Evolutionary conservation across 2,888 invertebrate genomes (phyloP).

Genomic region (Dryocosmus kuriphilus): DNA sequence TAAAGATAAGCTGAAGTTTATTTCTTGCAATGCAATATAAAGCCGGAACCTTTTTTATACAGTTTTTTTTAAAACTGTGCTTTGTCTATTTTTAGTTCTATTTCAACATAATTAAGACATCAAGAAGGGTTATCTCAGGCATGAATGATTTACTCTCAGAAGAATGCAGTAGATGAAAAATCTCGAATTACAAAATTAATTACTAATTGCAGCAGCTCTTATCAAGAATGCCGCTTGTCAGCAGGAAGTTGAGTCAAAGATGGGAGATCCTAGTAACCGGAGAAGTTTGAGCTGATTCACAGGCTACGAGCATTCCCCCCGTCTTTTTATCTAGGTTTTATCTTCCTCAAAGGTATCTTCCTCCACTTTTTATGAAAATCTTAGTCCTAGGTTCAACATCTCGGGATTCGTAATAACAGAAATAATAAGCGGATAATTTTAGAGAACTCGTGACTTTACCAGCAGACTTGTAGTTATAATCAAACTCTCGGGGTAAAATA

Average conservation of each 20-base stretch:
- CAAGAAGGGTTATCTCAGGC: slow-evolving; percentile 2
- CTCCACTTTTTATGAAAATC: slow-evolving; percentile 3
- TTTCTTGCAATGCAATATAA: slow-evolving; percentile 30
- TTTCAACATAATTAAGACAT: slow-evolving; percentile 29
- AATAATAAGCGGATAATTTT: slow-evolving; percentile 26
- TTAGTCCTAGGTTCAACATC: not conserved
- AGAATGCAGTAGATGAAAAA: slow-evolving; percentile 25
- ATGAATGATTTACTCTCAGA: slow-evolving; percentile 5
- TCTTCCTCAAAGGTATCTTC: not conserved
- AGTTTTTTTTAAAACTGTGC: not conserved
- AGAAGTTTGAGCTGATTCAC: slow-evolving; percentile 27
- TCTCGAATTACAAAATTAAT: slow-evolving; percentile 26
- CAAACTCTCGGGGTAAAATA: slow-evolving; percentile 9
- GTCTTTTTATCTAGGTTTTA: slow-evolving; percentile 9
- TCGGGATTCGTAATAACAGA: slow-evolving; percentile 20
- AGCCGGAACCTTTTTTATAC: not conserved
- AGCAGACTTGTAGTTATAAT: slow-evolving; percentile 3
- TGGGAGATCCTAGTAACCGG: slow-evolving; percentile 20
- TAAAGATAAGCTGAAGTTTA: not conserved
- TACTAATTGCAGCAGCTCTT: slow-evolving; percentile 32
- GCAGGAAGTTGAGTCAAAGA: slow-evolving; percentile 37
- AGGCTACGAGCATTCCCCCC: slow-evolving; percentile 17
- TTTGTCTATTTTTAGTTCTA: slow-evolving; percentile 6
- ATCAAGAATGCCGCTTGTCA: slow-evolving; percentile 38
- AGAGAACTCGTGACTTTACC: slow-evolving; percentile 18